Base-by-base conservation (phyloP, 2,797 vertebrate genomes). In the Sebastolobus alascanus region DNA sequence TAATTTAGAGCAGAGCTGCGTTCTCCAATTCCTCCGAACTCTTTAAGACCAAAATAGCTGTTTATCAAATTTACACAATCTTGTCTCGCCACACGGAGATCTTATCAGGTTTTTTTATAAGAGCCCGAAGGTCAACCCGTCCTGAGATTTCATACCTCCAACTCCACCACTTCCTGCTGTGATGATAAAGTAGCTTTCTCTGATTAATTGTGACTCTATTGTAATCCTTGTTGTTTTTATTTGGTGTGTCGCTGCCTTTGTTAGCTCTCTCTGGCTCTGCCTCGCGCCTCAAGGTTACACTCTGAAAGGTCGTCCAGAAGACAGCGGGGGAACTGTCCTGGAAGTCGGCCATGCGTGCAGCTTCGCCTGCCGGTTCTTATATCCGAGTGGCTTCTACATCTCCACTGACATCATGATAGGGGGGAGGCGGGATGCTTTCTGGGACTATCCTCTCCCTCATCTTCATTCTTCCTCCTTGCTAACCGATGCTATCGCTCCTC, bases 231-330 rank as follows among this genome's bases (percentile, higher is more conserved):
- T 7, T 8, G 43, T 68, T 18, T 18, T 52, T 55, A 60, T 33
- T 27, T 38, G 18, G 37, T 22, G 40, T 12, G 46, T 80, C 22
- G 12, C 58, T 58, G 50, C 27, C 68, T 65, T 59, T 25, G 54
- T 78, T 70, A 68, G 68, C n/a, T 63, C 20, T 60, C 58, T 59
- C 38, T 75, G 59, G 66, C 75, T 1, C 56, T 2, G 29, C 80
- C 72, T 73, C 33, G 3, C 52, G 13, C 16, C 54, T 22, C 72
- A 72, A 87, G 89, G 89, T 92, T 65, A 77, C 22, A 1, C 22
- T 52, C 29, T 18, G 75, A 75, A 74, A 85, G 76, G 87, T 83
- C 54, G 55, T 68, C 82, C 85, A 88, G 79, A 43, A 79, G 77
- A 84, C 77, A 68, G 78, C 60, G 5, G 86, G 86, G 81, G 56